These are phyloP conservation scores for Danio aesculapii DNA, from an alignment of 2,797 vertebrate species.

Conservation along the genomic window DNA sequence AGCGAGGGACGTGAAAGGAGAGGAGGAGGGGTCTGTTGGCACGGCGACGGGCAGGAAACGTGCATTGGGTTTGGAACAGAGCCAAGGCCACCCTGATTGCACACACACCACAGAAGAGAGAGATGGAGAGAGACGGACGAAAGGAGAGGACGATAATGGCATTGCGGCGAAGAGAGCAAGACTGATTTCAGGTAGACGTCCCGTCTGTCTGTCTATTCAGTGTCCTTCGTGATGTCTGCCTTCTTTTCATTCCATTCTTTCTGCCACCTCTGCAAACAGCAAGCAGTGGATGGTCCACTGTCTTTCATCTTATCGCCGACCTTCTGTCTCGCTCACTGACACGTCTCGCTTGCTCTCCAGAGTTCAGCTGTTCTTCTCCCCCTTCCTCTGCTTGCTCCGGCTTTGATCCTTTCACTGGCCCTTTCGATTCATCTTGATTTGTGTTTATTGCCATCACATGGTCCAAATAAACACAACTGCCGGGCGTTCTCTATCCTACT, in stretches of 20 bases:
- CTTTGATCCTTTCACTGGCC: slow-evolving; percentile 38
- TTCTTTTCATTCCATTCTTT: slow-evolving; percentile 41
- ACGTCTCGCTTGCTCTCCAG: slow-evolving; percentile 15
- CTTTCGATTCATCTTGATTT: slow-evolving; percentile 46
- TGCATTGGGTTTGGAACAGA: slow-evolving; percentile 81
- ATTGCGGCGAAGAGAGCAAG: slow-evolving; percentile 86
- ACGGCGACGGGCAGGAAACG: slow-evolving; percentile 83
- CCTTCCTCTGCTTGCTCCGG: slow-evolving; percentile 45
- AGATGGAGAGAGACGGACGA: slow-evolving; percentile 72
- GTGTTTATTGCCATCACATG: slow-evolving; percentile 57
- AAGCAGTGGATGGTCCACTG: slow-evolving; percentile 45
- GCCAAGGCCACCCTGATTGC: slow-evolving; percentile 79
- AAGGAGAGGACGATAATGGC: slow-evolving; percentile 69
- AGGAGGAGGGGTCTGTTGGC: slow-evolving; percentile 56
- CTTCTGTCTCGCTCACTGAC: slow-evolving; percentile 64
- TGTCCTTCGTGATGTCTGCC: slow-evolving; percentile 9
- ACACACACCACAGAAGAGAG: slow-evolving; percentile 68
- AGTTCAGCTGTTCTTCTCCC: slow-evolving; percentile 39
- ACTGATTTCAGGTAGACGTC: slow-evolving; percentile 64
- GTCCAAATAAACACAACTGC: slow-evolving; percentile 51
- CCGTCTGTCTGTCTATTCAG: neutral
- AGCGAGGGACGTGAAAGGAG: slow-evolving; percentile 36
- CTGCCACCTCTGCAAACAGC: slow-evolving; percentile 55
- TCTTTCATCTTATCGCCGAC: slow-evolving; percentile 55
- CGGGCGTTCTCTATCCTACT: slow-evolving; percentile 12